Conservation (phyloP, 2,113 vertebrate genomes). For the Aphyosemion australe region DNA sequence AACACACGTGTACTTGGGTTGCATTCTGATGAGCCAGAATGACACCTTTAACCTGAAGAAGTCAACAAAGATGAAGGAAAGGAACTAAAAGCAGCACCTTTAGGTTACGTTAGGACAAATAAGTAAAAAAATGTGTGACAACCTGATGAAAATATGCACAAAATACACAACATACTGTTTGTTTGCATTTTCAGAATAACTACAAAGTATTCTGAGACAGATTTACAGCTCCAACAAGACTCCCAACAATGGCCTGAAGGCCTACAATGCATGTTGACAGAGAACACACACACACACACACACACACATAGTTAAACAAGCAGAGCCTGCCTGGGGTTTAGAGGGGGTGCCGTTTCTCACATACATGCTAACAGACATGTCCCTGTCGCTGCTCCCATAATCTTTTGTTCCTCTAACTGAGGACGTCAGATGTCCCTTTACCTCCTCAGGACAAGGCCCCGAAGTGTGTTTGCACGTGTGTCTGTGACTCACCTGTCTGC, state of each 20-base stretch:
- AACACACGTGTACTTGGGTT: too few species aligned
- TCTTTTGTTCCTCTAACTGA: conserved; percentile 24
- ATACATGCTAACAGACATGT: conserved; percentile 49
- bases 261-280: conserved; percentile 39
- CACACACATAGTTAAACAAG: conserved; percentile 23
- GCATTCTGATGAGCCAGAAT: too few species aligned
- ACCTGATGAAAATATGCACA: too few species aligned
- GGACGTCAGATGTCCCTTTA: conserved; percentile 28
- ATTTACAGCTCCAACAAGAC: conserved; percentile 12
- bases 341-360: conserved; percentile 46
- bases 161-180: not conserved
- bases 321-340: conserved; percentile 31
- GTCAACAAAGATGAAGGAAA: too few species aligned
- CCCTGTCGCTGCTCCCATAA: conserved; percentile 28
- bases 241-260: conserved; percentile 33
- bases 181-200: conserved; percentile 1
- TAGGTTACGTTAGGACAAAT: too few species aligned
- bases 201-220: conserved; percentile 12
- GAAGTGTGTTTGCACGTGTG: too few species aligned
- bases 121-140: too few species aligned
- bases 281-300: conserved; percentile 1
- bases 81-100: too few species aligned
- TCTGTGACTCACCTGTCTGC: conserved; percentile 9
- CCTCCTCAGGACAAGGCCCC: conserved; percentile 31
- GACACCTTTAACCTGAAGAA: too few species aligned